phyloP scores from a whole-genome alignment of 2,113 vertebrate genomes.

The Passerina amoena region DNA sequence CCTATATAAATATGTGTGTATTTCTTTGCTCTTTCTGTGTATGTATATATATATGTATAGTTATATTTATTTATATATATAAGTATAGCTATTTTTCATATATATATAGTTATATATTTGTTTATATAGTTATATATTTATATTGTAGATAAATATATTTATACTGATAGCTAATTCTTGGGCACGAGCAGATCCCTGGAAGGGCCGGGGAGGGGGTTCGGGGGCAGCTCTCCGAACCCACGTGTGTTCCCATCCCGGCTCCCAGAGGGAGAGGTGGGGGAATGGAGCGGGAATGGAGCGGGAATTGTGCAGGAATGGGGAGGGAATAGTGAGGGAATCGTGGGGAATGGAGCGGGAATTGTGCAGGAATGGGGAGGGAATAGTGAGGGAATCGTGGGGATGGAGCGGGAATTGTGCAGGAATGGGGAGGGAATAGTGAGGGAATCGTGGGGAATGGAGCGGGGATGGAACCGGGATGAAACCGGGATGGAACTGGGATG shows the following conservation, averaged over 20 bases:
- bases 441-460: too few relatives aligned
- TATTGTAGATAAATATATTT: neutral
- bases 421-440: too few relatives aligned
- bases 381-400: neutral
- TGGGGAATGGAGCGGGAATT: too few relatives aligned
- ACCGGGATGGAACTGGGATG: neutral
- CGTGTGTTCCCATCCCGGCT: neutral
- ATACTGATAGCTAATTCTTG: neutral
- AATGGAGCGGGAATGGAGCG: too few relatives aligned
- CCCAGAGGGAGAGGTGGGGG: neutral
- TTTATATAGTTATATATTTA: neutral
- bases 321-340: too few relatives aligned
- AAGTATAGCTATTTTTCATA: neutral
- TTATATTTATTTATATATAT: too few relatives aligned
- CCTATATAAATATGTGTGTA: neutral
- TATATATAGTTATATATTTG: neutral
- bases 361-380: fast-evolving
- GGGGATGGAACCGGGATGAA: too few relatives aligned
- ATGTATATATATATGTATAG: neutral
- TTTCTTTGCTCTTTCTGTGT: neutral
- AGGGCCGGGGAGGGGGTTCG: neutral
- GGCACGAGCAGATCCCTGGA: neutral
- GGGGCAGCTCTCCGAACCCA: neutral
- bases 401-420: too few relatives aligned
- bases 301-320: fast-evolving